Percentiles rank a stretch among this genome's conserved stretches.
Conservation (phyloP, 2,888 invertebrate genomes). For the Nesidiocoris tenuis region DNA sequence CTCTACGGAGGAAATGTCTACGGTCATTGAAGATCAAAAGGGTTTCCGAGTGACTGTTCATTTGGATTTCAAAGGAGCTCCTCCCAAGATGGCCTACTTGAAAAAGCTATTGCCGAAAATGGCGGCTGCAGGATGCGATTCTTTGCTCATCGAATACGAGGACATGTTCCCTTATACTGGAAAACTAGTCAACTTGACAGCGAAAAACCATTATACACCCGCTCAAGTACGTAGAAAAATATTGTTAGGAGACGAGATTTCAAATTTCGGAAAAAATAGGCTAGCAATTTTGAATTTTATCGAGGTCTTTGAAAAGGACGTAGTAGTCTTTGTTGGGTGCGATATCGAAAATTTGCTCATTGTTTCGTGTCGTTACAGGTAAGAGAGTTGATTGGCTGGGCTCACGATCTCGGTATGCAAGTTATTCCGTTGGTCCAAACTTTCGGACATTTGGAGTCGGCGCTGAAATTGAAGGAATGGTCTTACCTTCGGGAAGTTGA, state of each 20-base stretch:
- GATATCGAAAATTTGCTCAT: too few relatives aligned
- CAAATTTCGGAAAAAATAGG: too few relatives aligned
- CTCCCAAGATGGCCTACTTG: conserved; percentile 67
- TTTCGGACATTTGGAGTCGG: conserved; percentile 81
- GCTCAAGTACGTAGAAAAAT: conserved; percentile 56
- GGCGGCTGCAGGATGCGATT: conserved; percentile 69
- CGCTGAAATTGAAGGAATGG: conserved; percentile 69
- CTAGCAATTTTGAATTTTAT: too few relatives aligned
- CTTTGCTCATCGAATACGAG: conserved; percentile 77
- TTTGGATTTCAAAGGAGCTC: conserved; percentile 83
- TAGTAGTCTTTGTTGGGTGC: too few relatives aligned
- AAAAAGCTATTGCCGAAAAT: conserved; percentile 62
- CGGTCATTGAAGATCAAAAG: neutral
- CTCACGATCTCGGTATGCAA: conserved; percentile 62
- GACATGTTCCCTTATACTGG: conserved; percentile 80
- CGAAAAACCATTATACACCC: conserved; percentile 64
- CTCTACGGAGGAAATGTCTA: too few relatives aligned
- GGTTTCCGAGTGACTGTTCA: conserved; percentile 62
- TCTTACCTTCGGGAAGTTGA: conserved; percentile 65
- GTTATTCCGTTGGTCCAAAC: conserved; percentile 82
- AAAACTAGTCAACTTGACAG: conserved; percentile 61
- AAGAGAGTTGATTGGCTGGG: conserved; percentile 58
- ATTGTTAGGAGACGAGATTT: too few relatives aligned
- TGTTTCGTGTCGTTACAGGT: too few relatives aligned
- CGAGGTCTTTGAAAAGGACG: too few relatives aligned